Conservation (phyloP, 2,113 vertebrate species). For the Engystomops pustulosus region DNA sequence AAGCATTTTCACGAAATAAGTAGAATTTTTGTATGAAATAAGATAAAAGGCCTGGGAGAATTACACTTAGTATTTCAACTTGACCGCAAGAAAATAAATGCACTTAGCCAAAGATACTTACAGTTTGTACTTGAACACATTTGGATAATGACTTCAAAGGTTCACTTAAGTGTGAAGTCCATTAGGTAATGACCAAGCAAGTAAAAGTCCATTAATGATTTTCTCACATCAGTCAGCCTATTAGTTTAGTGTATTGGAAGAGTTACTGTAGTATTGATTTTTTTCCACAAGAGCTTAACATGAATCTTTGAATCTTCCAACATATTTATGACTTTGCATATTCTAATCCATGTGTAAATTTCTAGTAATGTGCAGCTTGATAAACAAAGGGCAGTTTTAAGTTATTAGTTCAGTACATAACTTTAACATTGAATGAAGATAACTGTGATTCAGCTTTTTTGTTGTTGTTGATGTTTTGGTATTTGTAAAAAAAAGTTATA, state of each 20-base stretch:
- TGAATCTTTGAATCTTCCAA: neutral
- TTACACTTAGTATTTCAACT: constrained; percentile 5
- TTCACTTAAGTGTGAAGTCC: constrained; percentile 34
- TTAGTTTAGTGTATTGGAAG: constrained; percentile 20
- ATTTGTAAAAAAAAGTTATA: too few relatives aligned
- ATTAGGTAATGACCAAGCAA: constrained; percentile 26
- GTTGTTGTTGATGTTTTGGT: too few relatives aligned
- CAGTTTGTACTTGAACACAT: constrained; percentile 13
- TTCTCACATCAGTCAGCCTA: constrained; percentile 23
- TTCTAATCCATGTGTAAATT: too few relatives aligned
- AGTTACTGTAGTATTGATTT: constrained; percentile 8
- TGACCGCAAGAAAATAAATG: constrained; percentile 17
- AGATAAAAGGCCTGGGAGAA: neutral
- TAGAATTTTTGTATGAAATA: neutral
- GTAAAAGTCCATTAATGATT: constrained; percentile 25
- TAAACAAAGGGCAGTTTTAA: too few relatives aligned
- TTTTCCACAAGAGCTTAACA: neutral
- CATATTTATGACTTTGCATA: neutral
- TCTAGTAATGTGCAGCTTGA: too few relatives aligned
- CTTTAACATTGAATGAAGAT: too few relatives aligned
- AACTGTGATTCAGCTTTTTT: too few relatives aligned
- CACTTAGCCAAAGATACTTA: constrained; percentile 10
- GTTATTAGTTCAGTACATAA: too few relatives aligned
- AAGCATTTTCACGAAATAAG: neutral
- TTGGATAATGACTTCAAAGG: constrained; percentile 22